A percentile compares a stretch with the other conserved stretches of the same genome.
Evolutionary conservation across 2,888 invertebrate species (phyloP).

Genomic region (Hedya salicella): DNA sequence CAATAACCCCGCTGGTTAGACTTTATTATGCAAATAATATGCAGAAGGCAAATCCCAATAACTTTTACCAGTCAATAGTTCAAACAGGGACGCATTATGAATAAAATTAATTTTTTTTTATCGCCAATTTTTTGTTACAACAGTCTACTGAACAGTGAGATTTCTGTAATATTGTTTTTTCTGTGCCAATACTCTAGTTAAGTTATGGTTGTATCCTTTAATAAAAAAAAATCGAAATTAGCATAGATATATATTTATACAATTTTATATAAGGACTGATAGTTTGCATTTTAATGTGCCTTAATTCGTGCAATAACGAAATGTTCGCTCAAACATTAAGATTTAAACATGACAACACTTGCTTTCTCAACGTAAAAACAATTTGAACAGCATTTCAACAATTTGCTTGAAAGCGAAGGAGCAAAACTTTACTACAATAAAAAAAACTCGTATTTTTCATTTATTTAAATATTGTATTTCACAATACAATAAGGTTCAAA

Average conservation of each 20-base stretch:
- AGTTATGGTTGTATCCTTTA: conserved; percentile 46
- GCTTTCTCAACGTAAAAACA: neutral
- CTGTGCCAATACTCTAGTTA: conserved; percentile 41
- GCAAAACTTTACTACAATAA: too few species aligned
- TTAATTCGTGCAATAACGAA: conserved; percentile 55
- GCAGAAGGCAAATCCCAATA: too few species aligned
- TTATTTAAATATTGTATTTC: too few species aligned
- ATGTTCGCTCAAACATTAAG: conserved; percentile 34
- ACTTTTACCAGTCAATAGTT: too few species aligned
- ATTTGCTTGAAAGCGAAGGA: neutral
- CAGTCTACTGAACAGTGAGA: neutral
- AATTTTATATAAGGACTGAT: conserved; percentile 50
- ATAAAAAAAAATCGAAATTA: conserved; percentile 41
- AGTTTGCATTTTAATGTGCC: conserved; percentile 60
- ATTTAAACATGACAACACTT: conserved; percentile 4
- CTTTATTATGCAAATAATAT: too few species aligned
- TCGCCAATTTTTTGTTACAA: neutral
- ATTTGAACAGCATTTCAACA: neutral
- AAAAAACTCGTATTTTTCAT: too few species aligned
- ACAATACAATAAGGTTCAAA: too few species aligned
- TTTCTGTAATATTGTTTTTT: conserved; percentile 35
- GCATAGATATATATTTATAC: conserved; percentile 47
- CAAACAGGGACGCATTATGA: too few species aligned
- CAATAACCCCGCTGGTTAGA: too few species aligned
- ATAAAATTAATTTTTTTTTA: too few species aligned